Percentiles rank a stretch among this genome's conserved stretches.
Evolutionary conservation across 2,113 vertebrate genomes (phyloP).

Genomic region (Lamprologus lemairii): DNA sequence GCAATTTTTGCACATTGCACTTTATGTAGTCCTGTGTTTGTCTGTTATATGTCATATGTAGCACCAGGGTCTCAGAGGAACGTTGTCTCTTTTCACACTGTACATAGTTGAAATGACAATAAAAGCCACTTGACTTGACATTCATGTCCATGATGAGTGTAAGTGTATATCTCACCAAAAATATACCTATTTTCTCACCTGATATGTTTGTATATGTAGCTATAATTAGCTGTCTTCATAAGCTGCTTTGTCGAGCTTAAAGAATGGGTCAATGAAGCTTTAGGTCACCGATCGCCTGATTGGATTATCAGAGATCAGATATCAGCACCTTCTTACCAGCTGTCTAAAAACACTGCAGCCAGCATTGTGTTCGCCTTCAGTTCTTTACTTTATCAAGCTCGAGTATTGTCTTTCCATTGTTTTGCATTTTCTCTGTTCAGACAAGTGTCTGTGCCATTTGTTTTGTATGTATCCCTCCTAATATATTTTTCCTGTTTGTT

Average conservation of each 20-base stretch:
- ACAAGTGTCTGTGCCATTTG: not conserved
- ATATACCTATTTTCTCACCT: not conserved
- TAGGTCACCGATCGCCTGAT: not conserved
- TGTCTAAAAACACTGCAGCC: not conserved
- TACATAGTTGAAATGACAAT: not conserved
- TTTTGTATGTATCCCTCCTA: not conserved
- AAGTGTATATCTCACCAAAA: too few species aligned
- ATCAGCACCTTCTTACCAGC: not conserved
- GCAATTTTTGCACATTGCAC: too few species aligned
- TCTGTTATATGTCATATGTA: not conserved
- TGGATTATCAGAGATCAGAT: not conserved
- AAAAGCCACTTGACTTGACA: not conserved
- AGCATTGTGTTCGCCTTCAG: not conserved
- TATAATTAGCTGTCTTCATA: not conserved
- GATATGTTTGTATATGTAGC: not conserved
- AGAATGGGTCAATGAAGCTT: not conserved
- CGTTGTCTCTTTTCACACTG: not conserved
- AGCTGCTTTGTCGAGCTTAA: not conserved
- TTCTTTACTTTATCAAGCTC: not conserved
- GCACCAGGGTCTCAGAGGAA: not conserved
- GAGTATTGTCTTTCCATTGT: not conserved
- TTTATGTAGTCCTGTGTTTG: not conserved
- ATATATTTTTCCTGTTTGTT: not conserved
- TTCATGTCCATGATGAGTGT: not conserved
- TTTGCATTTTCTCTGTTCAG: not conserved